Evolutionary conservation across 2,797 vertebrate species (phyloP), one percentile per base, ranked within the genome.

Genomic region (Bovichtus diacanthus): DNA sequence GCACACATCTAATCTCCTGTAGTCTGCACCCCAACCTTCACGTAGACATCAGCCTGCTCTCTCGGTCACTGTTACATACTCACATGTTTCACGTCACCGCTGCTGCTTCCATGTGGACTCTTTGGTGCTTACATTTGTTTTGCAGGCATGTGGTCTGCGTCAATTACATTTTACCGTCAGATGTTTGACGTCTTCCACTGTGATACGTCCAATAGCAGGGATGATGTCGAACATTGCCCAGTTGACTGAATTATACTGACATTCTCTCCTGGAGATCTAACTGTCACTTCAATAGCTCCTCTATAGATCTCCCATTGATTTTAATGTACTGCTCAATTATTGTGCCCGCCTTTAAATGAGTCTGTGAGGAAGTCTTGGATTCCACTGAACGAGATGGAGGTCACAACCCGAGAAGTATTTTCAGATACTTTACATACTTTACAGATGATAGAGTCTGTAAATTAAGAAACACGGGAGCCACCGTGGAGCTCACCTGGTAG

Each of bases 301-400:
- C 41, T 11, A 31, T 74, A 60, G 60, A 53, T 76, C 31, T 72
- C n/a, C 23, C 31, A 75, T 66, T 70, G 73, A 86, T 77, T 86
- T 49, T n/a, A 55, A 64, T 61, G 81, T 44, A n/a, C 50, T 63
- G n/a, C 31, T 68, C 69, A 19, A 63, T 74, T 56, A 63, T 54
- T 59, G 43, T 50, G 56, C 3, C 15, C n/a, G 2, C 16, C n/a
- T 75, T 80, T 38, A 46, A 13, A 70, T 80, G 44, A 63, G 23
- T 71, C 51, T 8, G 3, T 50, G 55, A 47, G 25, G 63, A 65
- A 13, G 38, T 19, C 1, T 18, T 62, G 34, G 59, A 43, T 41
- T 72, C 56, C 15, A 46, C 9, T 31, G 43, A 46, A 58, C 13
- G 23, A 50, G 23, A 16, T 50, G 27, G 31, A 72, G 36, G 49